Base-by-base conservation (phyloP, 1,140 invertebrate genomes). In the Popillia japonica region DNA sequence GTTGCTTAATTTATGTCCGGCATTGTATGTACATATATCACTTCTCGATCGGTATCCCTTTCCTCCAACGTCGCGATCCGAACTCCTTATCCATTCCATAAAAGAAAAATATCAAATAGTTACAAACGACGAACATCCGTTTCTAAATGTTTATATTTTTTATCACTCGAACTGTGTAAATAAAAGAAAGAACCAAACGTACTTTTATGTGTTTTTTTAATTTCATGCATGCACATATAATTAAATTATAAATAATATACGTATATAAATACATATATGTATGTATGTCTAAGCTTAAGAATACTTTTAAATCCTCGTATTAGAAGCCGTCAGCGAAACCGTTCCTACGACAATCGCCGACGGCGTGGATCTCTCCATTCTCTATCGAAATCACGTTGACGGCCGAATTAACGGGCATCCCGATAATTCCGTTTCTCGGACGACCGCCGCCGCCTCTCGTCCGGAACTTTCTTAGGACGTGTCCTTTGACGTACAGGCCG, bases 331-430 rank as follows among this genome's bases (percentile, higher is more conserved):
- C 75, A 6, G 41, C 75, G 41, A 42, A 76, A 23, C 41, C 41
- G 6, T 55, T 10, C 41, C 75, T 20, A 10, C 75, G 6, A 14
- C 41, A 34, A 55, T 76, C 75, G 14, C 75, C 75, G 8, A 76
- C 41, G 1, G 75, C 75, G 22, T 76, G 41, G 20, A 76, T 76
- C 23, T 76, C 44, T 0, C 44, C 75, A n/a, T 76, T 76, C 20
- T 11, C 6, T 3, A 76, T 17, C 41, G 41, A 48, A 9, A 76
- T 76, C 14, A 55, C 75, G 27, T 76, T 76, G 0, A 76, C 75
- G 10, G 75, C 75, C 17, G 75, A 76, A 76, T 44, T 76, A 27
- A 76, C 27, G 14, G 75, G 75, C 75, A 76, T 76, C 0, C 40
- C 44, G 4, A 76, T 6, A 0, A 40, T 27, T 55, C 75, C 23